Base-by-base conservation (phyloP, 2,888 invertebrate species). In the Dascillus cervinus region DNA sequence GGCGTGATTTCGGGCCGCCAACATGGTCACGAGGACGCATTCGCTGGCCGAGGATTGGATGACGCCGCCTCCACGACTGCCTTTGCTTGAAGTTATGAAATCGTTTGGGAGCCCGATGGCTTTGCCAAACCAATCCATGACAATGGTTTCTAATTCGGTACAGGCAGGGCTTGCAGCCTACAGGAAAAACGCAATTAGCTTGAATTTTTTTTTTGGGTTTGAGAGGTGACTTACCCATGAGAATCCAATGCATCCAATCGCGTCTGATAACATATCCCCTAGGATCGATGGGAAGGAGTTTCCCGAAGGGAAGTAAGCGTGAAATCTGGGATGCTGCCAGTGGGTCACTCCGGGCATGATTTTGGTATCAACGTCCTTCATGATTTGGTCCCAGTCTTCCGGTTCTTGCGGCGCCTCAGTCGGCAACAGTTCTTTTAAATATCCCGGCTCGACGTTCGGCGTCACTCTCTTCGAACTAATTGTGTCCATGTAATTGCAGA, bases 281-380 rank as follows among this genome's bases (percentile, higher is more conserved):
- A 98, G 71, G 43, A 98, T 95, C 3, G 96, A 95, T 2, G 97
- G 97, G 64, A 81, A 98, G 1, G 87, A 92, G 67, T 96, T 96
- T 9, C 97, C 97, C 8, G 96, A 82, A 3, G 98, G 97, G 62
- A 98, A 99, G 64, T 99, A 99, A 0, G 98, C 98, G 64, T 97
- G 96, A 67, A 98, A 98, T 36, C 90, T 73, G 0, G 97, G 97
- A 72, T 97, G 97, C 61, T 97, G 96, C 98, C 98, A 98, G 64
- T 97, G 92, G 1, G 96, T 96, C 26, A 92, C 86, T 19, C 92
- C 92, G 0, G 90, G 89, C 89, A 92, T 90, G 53, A 92, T 92
- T 67, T 88, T 89, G 35, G 75, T 73, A 60, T 94, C 90, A 17
- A 94, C 83, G 55, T 95, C 95, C 8, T 65, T 69, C 85, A 95